Base-by-base conservation (phyloP, 2,797 vertebrate species). In the Acridotheres tristis region DNA sequence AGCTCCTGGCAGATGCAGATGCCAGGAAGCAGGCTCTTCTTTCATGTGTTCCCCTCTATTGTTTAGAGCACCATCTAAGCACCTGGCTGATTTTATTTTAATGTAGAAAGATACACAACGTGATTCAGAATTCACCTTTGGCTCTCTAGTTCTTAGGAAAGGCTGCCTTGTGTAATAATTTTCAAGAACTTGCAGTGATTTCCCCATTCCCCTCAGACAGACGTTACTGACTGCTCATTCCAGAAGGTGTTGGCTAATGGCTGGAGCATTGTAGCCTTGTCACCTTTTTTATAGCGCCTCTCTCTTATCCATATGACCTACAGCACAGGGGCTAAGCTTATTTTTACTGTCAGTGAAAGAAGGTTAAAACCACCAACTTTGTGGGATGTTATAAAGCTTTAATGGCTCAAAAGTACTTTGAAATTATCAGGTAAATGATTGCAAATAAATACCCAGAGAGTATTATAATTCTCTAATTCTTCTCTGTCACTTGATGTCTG, bases 191-290 rank as follows among this genome's bases (percentile, higher is more conserved):
- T 72, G 72, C 32, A 42, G 42, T 30, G 77, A 77, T 83, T 77
- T 38, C 21, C 30, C 34, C 50, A 34, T 57, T 48, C 5, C 8
- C 15, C 29, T 71, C 1, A 0, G 68, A 47, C 30, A 80, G 26
- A 9, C 1, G 27, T 78, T 86, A 32, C 67, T 87, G 80, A 57
- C 61, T 71, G 73, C 67, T 79, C 25, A 3, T 93, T 96, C 85
- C 88, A 85, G 94, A 89, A 96, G 91, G 55, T 89, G 27, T 79
- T 91, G 90, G 77, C 91, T 95, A 89, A 71, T 85, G 71, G 30
- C 83, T 95, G 93, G 80, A 93, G 45, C 9, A 5, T 11, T 68
- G 42, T 8, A 88, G 38, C 27, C n/a, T 48, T 93, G 50, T 71
- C 72, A 74, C 43, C 63, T 87, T 87, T 30, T 85, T 92, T 90